Base-by-base conservation (phyloP, 2,888 invertebrate species). In the Brachylomia viminalis region DNA sequence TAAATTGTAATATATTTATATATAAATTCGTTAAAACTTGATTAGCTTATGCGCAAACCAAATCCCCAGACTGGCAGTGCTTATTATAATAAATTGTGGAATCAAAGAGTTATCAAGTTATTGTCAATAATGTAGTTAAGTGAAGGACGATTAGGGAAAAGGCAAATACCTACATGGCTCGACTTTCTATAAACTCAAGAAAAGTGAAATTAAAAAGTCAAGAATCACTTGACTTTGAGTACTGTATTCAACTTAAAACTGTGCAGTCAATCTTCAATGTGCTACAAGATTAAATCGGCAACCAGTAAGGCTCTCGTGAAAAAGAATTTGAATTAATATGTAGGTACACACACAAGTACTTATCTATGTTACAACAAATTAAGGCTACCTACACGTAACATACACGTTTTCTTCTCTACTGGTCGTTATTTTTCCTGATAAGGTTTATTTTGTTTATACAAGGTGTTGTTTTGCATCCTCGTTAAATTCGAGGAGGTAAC, bases 91-190 rank as follows among this genome's bases (percentile, higher is more conserved):
- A 47, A 58, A 54, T 59, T 68, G 27, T 52, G 38, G 15, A 71
- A 79, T 79, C 49, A 56, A 58, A 30, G 38, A 45, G 47, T 49
- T 47, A 47, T 33, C 20, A 38, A 45, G 47, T 49, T 47, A 47
- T 33, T 15, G 30, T 54, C 4, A 47, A 30, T n/a, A 47, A 47
- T n/a, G 3, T 61, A 66, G 20, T 76, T 42, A 42, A 42, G 10
- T 65, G 27, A 58, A 58, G 27, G 15, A 38, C 27, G 13, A 47
- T 45, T 8, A 42, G 10, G 30, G 7, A 42, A 38, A 49, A 45
- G 47, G 11, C 11, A 42, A 56, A 59, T 54, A 27, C 7, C 52
- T 30, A n/a, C 15, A 20, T 47, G 33, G 38, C 15, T 8, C 20
- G 13, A 27, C 2, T 11, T 38, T 42, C 15, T 6, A 33, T 0